phyloP scores from a whole-genome alignment of 92 coral and sea anemone genomes.

The Palythoa grandis region DNA sequence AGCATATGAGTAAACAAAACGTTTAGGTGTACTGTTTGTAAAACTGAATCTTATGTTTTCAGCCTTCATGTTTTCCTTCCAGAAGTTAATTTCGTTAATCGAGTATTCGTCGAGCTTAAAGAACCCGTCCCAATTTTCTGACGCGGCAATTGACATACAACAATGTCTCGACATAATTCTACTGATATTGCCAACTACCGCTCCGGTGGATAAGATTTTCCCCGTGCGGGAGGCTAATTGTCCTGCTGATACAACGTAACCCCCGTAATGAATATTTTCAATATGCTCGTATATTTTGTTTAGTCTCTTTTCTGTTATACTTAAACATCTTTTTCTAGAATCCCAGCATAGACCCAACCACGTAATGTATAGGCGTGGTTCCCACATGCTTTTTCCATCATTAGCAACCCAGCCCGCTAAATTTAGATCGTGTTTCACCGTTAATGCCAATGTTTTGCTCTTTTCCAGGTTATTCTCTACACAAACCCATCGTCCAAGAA shows the following conservation, averaged over 20 bases:
- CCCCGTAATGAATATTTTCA: neutral
- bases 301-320: neutral
- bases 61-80: neutral
- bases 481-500: neutral
- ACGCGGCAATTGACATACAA: slow-evolving; percentile 52
- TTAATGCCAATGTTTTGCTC: neutral
- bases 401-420: neutral
- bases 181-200: slow-evolving; percentile 57
- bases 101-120: slow-evolving; percentile 50
- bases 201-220: slow-evolving; percentile 56
- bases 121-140: slow-evolving; percentile 56
- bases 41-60: neutral
- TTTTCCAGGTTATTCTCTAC: neutral
- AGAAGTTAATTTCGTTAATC: neutral
- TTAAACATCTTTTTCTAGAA: neutral
- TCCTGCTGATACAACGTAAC: slow-evolving; percentile 52
- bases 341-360: neutral
- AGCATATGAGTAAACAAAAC: neutral
- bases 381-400: neutral
- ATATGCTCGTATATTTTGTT: neutral
- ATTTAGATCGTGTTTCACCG: neutral
- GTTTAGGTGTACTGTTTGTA: neutral
- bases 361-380: neutral
- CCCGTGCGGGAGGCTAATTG: slow-evolving; percentile 54
- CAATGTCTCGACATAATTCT: slow-evolving; percentile 70